Evolutionary conservation across 23 tunicate genomes (phyloP), one percentile per base, ranked within the genome.

Genomic region (Trididemnum miniatum): DNA sequence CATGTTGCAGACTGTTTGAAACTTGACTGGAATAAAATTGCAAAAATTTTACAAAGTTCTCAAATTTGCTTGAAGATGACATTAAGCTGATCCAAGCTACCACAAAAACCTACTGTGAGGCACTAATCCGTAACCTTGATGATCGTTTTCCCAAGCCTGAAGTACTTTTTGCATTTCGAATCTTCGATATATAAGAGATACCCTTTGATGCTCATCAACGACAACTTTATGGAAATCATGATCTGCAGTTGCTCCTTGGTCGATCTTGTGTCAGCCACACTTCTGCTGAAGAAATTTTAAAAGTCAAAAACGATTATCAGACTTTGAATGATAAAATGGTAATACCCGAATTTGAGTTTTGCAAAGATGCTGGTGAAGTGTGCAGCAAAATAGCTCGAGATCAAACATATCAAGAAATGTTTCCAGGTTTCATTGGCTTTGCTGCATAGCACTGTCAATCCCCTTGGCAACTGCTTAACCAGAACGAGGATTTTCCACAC

Each of bases 371-470:
- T 54, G 82, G 82, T 77, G 67, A 77, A 51, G 67, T 77, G 54
- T 77, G 82, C 82, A 77, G 67, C 66, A 77, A 77, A 77, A 77
- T 77, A 34, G 82, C 82, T 77, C 82, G 82, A 77, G 82, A 77
- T 54, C 51, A 77, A 33, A 54, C 54, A 77, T 77, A 51, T 37
- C 67, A 57, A 54, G 67, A 77, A 77, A 77, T 77, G 82, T 54
- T 77, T 77, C 82, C 82, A 77, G 82, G 40, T 67, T 77, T 35
- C 82, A 77, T 77, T 54, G 82, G 66, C 82, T 77, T 77, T 77
- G 82, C 82, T 57, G 82, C 82, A 77, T 77, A 18, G 82, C 82
- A 77, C 54, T 77, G 82, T 52, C 82, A 77, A 77, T 77, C 54
- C 82, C 36, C 51, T 28, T 52, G 54, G 67, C 67, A 77, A 77